Conservation (phyloP, 2,113 vertebrate genomes). For the Mobula hypostoma region DNA sequence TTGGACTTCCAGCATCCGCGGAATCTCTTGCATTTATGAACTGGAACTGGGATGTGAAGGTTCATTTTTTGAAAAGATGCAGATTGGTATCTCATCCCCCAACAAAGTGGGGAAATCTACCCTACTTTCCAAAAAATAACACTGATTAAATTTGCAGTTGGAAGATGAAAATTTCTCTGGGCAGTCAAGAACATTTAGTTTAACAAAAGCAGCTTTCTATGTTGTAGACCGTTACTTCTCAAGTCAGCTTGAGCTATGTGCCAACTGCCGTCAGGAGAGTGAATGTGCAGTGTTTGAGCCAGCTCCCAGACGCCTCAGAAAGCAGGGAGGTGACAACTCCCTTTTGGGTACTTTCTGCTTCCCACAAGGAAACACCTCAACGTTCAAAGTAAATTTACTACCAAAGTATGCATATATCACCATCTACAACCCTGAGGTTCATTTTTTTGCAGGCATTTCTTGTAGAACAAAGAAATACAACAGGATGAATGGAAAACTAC, state of each 20-base stretch:
- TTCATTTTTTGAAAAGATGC: neutral
- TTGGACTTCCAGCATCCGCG: no score
- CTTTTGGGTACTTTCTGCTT: neutral
- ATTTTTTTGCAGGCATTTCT: no score
- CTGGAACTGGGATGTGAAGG: no score
- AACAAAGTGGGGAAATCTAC: neutral
- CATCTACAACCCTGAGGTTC: no score
- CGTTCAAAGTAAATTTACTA: no score
- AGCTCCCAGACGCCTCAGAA: neutral
- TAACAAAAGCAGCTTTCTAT: constrained; percentile 19
- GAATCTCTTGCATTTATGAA: no score
- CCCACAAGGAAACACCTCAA: neutral
- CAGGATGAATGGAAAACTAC: no score
- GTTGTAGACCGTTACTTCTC: neutral
- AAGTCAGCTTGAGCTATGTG: neutral
- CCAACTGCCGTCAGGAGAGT: neutral
- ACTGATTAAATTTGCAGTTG: neutral
- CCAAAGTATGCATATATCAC: no score
- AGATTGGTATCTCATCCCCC: neutral
- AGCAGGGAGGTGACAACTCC: neutral
- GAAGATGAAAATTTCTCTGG: neutral
- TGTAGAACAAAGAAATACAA: no score
- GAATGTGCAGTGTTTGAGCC: neutral
- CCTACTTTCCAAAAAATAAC: constrained; percentile 9
- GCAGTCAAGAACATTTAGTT: neutral